These are phyloP conservation scores for Melanotaenia maccullochi DNA, from an alignment of 2,797 vertebrate genomes.

Conservation along the genomic window DNA sequence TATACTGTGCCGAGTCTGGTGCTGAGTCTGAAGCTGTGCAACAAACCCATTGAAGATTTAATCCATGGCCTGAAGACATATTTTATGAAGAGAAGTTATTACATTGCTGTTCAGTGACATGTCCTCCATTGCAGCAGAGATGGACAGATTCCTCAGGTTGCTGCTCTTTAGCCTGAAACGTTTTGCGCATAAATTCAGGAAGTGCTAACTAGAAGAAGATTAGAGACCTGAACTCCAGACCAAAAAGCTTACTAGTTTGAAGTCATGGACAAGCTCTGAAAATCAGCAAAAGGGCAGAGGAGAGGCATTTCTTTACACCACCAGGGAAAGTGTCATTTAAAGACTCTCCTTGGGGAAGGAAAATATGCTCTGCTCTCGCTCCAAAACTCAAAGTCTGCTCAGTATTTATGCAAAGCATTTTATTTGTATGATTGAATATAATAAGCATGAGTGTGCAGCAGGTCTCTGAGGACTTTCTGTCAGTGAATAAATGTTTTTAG, in stretches of 20 bases:
- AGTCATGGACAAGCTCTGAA: slow-evolving; percentile 48
- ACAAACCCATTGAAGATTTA: slow-evolving; percentile 54
- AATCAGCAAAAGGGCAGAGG: slow-evolving; percentile 28
- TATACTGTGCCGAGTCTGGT: slow-evolving; percentile 21
- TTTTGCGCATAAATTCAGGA: slow-evolving; percentile 41
- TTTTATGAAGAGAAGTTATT: slow-evolving; percentile 69
- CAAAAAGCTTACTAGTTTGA: slow-evolving; percentile 47
- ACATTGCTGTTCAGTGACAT: slow-evolving; percentile 48
- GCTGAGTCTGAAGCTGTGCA: slow-evolving; percentile 43
- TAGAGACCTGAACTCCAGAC: slow-evolving; percentile 32
- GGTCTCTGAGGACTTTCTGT: too few relatives aligned
- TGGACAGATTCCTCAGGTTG: slow-evolving; percentile 48
- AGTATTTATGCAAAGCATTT: slow-evolving; percentile 38
- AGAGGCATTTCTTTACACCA: slow-evolving; percentile 49
- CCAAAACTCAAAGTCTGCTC: slow-evolving; percentile 25
- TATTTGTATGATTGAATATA: slow-evolving; percentile 25
- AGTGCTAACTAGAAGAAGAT: slow-evolving; percentile 48
- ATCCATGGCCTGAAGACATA: slow-evolving; percentile 41
- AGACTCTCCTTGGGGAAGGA: slow-evolving; percentile 38
- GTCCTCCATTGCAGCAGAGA: slow-evolving; percentile 43
- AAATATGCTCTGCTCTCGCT: slow-evolving; percentile 42
- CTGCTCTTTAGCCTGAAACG: slow-evolving; percentile 39
- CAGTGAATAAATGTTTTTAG: too few relatives aligned
- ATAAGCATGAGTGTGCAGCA: slow-evolving; percentile 30
- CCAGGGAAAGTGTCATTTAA: slow-evolving; percentile 44